Base-by-base conservation (phyloP, 2,888 invertebrate species). In the Drosophila macrospina region DNA sequence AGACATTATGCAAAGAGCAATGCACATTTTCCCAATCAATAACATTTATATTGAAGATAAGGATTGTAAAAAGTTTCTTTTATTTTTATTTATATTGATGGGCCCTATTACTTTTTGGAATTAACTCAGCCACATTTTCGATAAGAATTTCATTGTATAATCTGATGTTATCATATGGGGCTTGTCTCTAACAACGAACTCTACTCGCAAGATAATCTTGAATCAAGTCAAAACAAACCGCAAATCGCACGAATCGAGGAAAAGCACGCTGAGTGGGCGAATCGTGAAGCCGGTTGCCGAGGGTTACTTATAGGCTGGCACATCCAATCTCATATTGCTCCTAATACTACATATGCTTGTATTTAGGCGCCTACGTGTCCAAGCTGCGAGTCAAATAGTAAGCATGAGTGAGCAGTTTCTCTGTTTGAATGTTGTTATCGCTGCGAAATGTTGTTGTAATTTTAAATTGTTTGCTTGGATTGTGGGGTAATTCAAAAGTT, bases 321-420 rank as follows among this genome's bases (percentile, higher is more conserved):
- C 6, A 47, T 15, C 24, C 51, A 20, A 48, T 48, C 24, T 24
- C 11, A n/a, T 26, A 28, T 4, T 65, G 13, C 16, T 30, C 41
- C 32, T 32, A 47, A 52, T n/a, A 7, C 44, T 34, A 20, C 20
- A 2, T 20, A 20, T 20, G 20, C 3, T 2, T 20, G 20, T 20
- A 13, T 11, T n/a, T n/a, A n/a, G n/a, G 7, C 15, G 62, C 15
- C n/a, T 24, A 26, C 45, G 24, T 62, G 47, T 26, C 5, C 32
- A 15, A 32, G 26, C 34, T 28, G 28, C 47, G 36, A 63, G 20
- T 44, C 15, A 28, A 67, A 64, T 10, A 63, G 30, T 83, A 83
- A 78, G 74, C 83, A 80, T 80, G 84, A 80, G 8, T 56, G 0
- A 5, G 61, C 78, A 62, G 0, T 42, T 28, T 28, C 10, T 16